Evolutionary conservation across 2,888 invertebrate species (phyloP).

Genomic region (Hipparchia semele): DNA sequence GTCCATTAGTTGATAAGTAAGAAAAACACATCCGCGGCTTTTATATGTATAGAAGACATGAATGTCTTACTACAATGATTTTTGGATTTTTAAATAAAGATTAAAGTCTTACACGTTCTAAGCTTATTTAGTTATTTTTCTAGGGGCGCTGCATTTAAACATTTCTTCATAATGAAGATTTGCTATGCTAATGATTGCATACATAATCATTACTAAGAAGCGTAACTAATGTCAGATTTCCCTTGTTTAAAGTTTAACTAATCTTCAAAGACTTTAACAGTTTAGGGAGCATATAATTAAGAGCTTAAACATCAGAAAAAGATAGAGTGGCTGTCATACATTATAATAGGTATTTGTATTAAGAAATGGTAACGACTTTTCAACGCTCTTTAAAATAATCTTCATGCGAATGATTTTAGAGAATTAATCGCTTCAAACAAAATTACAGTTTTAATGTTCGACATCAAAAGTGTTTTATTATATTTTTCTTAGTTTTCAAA

Average conservation of each 20-base stretch:
- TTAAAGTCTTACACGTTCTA: neutral
- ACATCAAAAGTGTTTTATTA: neutral
- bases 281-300: conserved; percentile 44
- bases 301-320: conserved; percentile 39
- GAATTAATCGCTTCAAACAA: neutral
- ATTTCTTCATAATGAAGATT: neutral
- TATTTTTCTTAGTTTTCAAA: too few species aligned
- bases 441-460: neutral
- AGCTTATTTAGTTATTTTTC: neutral
- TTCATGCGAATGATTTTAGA: conserved; percentile 24
- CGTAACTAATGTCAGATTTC: conserved; percentile 35
- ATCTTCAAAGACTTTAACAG: conserved; percentile 31
- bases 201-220: conserved; percentile 18
- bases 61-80: conserved; percentile 9
- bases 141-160: too few species aligned
- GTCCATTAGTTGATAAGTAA: neutral
- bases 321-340: conserved; percentile 39
- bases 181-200: conserved; percentile 10
- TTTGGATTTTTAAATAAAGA: conserved; percentile 4
- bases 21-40: too few species aligned
- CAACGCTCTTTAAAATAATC: conserved; percentile 16
- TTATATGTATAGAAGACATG: neutral
- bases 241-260: conserved; percentile 33
- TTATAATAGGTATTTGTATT: conserved; percentile 34
- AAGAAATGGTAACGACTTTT: conserved; percentile 19